Conservation (phyloP, 2,113 vertebrate species). For the Prunella fulvescens region DNA sequence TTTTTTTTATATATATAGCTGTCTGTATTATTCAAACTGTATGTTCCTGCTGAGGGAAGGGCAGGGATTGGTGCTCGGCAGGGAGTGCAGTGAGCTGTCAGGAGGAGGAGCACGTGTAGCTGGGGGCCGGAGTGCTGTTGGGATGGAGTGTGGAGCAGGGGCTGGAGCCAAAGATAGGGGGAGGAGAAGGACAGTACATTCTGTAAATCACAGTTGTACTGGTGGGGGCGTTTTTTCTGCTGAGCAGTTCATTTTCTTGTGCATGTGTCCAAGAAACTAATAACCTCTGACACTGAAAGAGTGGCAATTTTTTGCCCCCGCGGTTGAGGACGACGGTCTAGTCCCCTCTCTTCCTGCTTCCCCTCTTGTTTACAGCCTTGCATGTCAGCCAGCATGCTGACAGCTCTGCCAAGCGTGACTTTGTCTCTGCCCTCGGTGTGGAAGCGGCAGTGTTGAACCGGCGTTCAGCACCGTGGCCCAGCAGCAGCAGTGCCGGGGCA, state of each 20-base stretch:
- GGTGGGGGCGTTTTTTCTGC: too few relatives aligned
- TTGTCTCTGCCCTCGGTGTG: accelerated
- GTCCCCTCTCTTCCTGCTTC: accelerated
- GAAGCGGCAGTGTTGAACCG: accelerated
- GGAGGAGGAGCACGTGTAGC: accelerated
- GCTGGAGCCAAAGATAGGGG: accelerated
- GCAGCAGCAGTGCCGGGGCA: neutral
- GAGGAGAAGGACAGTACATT: accelerated
- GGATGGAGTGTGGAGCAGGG: too few relatives aligned
- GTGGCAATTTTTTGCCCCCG: accelerated
- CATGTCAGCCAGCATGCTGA: accelerated
- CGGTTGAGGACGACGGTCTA: accelerated
- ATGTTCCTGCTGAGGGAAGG: neutral
- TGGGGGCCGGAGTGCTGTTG: neutral
- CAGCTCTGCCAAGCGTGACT: accelerated
- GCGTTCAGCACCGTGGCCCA: accelerated
- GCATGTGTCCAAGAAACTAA: neutral
- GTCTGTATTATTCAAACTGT: accelerated
- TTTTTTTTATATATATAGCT: accelerated
- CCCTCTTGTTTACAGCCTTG: neutral
- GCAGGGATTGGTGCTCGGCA: neutral
- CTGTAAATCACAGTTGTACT: accelerated
- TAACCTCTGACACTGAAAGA: too few relatives aligned
- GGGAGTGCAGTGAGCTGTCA: accelerated
- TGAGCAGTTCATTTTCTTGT: neutral